Percentiles rank a stretch among this genome's conserved stretches.
phyloP scores from a whole-genome alignment of 2,888 invertebrate species.

The Ceriagrion tenellum region DNA sequence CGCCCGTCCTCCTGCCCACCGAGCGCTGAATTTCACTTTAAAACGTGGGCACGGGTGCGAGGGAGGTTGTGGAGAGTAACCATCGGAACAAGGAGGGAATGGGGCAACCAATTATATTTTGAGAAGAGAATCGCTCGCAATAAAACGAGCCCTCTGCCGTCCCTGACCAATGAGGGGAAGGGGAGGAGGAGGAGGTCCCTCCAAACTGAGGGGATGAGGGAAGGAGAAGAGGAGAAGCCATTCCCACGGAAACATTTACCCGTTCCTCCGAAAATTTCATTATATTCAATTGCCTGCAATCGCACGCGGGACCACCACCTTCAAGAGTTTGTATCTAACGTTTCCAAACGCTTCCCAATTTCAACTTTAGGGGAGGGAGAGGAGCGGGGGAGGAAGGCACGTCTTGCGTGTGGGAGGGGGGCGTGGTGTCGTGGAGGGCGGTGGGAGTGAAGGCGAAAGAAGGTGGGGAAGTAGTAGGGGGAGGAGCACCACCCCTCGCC shows the following conservation, averaged over 20 bases:
- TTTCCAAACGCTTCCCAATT: conserved; percentile 52
- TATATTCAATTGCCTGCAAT: conserved; percentile 50
- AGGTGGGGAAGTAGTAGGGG: neutral
- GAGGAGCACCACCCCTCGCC: neutral
- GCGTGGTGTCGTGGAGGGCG: neutral
- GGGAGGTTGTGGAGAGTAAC: neutral
- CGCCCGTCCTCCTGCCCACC: neutral
- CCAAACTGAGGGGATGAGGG: neutral
- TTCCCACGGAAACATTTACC: conserved; percentile 46
- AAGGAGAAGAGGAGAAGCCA: neutral
- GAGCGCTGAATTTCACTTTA: neutral
- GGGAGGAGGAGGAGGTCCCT: neutral
- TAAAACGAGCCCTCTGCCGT: neutral
- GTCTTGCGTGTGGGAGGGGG: neutral
- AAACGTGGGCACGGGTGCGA: neutral
- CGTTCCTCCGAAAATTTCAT: conserved; percentile 57
- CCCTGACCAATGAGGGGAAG: neutral
- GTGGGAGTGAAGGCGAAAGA: neutral
- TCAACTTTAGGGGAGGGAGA: neutral
- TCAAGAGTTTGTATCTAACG: conserved; percentile 30
- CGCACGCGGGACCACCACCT: neutral
- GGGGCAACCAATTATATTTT: conserved; percentile 31
- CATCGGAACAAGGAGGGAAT: neutral
- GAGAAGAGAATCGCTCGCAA: conserved; percentile 20
- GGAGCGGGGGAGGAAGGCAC: neutral